These are phyloP conservation scores for Tribolium castaneum DNA, from an alignment of 1,140 invertebrate species.

Conservation along the genomic window DNA sequence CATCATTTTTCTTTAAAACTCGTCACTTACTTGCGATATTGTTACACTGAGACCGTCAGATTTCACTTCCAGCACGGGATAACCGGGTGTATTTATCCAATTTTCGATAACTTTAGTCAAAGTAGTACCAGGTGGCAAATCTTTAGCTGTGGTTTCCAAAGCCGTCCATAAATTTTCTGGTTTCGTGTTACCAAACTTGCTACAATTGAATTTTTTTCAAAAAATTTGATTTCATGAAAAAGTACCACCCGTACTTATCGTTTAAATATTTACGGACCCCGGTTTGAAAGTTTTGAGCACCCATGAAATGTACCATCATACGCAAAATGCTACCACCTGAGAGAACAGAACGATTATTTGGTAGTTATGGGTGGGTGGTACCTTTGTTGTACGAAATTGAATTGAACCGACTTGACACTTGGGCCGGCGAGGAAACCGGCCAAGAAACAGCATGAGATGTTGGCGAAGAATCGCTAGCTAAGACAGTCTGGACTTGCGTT, in stretches of 20 bases:
- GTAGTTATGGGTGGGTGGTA: constrained; percentile 23
- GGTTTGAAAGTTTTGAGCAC: constrained; percentile 70
- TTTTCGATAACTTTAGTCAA: constrained; percentile 70
- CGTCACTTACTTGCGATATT: constrained; percentile 48
- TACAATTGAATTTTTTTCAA: constrained; percentile 40
- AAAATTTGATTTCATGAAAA: background rate
- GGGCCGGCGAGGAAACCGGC: constrained; percentile 57
- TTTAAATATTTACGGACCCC: constrained; percentile 71
- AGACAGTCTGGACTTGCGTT: constrained; percentile 72
- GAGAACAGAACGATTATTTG: background rate
- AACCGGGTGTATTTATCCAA: constrained; percentile 72
- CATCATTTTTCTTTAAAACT: background rate
- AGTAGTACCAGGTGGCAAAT: constrained; percentile 9
- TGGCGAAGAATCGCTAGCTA: constrained; percentile 68
- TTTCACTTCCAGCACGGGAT: constrained; percentile 67
- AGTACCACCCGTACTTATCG: constrained; percentile 60
- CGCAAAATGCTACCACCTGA: constrained; percentile 72
- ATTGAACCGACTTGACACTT: constrained; percentile 69
- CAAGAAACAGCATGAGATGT: constrained; percentile 1
- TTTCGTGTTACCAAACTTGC: constrained; percentile 45
- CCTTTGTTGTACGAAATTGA: constrained; percentile 74
- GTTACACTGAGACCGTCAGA: constrained; percentile 32
- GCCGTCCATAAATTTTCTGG: constrained; percentile 48
- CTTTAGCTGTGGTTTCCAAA: constrained; percentile 39
- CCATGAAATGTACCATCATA: constrained; percentile 82